These are phyloP conservation scores for Trachemys scripta DNA, from an alignment of 2,113 vertebrate species.

Conservation along the genomic window DNA sequence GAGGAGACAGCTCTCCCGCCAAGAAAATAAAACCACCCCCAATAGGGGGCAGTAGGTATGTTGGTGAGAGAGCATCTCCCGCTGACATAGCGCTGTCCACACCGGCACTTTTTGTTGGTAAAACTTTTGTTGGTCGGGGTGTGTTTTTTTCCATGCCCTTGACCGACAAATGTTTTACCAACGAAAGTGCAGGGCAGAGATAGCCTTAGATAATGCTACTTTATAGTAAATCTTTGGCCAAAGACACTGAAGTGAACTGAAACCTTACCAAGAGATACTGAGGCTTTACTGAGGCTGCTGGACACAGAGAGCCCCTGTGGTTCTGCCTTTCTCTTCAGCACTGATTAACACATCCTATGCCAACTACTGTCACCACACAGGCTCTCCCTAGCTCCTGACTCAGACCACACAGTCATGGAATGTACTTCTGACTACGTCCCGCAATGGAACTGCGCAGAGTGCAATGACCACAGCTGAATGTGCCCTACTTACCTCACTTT, in stretches of 20 bases:
- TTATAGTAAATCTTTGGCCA: not conserved
- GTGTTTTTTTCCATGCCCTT: no score
- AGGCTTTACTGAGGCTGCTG: not conserved
- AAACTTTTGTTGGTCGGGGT: no score
- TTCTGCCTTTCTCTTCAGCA: not conserved
- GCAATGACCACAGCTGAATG: not conserved
- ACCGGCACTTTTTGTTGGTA: no score
- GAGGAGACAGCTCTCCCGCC: no score
- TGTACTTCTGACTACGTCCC: not conserved
- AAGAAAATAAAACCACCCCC: no score
- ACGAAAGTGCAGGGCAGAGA: not conserved
- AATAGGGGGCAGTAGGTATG: no score
- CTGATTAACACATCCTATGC: not conserved
- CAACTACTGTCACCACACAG: not conserved
- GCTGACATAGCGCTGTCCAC: no score
- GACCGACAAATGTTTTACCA: not conserved
- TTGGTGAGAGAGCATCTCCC: no score
- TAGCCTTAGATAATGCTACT: not conserved
- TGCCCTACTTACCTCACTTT: not conserved
- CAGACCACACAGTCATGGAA: not conserved
- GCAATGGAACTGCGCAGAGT: not conserved
- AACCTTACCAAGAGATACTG: not conserved
- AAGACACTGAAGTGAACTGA: not conserved
- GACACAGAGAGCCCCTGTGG: not conserved
- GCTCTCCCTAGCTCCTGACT: not conserved